Percentiles rank a stretch among this genome's conserved stretches.
Evolutionary conservation across 2,113 vertebrate species (phyloP).

Genomic region (Andinoacara biseriatus): DNA sequence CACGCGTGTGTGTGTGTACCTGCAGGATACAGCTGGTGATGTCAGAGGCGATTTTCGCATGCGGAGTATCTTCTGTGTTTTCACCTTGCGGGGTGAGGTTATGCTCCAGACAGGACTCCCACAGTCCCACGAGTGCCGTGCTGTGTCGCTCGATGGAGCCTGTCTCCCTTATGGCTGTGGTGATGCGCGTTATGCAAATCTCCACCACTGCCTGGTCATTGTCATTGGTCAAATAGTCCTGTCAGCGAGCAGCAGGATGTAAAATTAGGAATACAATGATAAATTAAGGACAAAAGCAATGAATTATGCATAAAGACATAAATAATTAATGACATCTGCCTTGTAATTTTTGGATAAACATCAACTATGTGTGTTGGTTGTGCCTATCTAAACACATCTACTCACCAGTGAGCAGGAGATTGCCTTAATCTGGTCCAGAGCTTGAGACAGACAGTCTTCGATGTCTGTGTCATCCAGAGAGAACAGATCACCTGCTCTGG

Average conservation of each 20-base stretch:
- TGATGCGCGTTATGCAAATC: conserved; percentile 95
- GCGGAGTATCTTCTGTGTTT: conserved; percentile 89
- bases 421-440: conserved; percentile 91
- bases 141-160: conserved; percentile 89
- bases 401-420: conserved; percentile 93
- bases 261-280: conserved; percentile 13
- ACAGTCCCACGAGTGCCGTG: conserved; percentile 88
- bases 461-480: conserved; percentile 93
- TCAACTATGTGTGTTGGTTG: neutral
- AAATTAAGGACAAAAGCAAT: conserved; percentile 35
- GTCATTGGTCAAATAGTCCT: conserved; percentile 95
- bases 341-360: neutral
- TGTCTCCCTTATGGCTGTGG: conserved; percentile 92
- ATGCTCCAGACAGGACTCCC: conserved; percentile 94
- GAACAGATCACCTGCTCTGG: conserved; percentile 94
- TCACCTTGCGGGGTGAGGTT: conserved; percentile 86
- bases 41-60: conserved; percentile 96
- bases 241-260: conserved; percentile 26
- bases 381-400: conserved; percentile 17
- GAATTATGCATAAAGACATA: conserved; percentile 34
- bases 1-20: conserved; percentile 72
- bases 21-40: conserved; percentile 98
- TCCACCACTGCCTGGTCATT: conserved; percentile 98
- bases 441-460: conserved; percentile 91
- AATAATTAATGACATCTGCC: conserved; percentile 12